Evolutionary conservation across 2,888 invertebrate species (phyloP), one percentile per base, ranked within the genome.

Genomic region (Megastigmus dorsalis): DNA sequence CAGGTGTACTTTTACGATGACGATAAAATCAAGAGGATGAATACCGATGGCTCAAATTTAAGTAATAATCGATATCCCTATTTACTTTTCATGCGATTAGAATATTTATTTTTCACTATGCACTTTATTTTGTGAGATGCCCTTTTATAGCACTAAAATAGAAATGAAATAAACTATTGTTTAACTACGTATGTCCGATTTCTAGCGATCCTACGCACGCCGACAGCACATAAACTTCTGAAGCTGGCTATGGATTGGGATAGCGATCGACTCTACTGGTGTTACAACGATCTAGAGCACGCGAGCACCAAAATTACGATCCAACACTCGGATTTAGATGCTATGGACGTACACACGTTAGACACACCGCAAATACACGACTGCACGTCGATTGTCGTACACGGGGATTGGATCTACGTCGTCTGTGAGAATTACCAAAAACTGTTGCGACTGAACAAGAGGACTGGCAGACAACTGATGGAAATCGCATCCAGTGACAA

Each of bases 1-100:
- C 60, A 62, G 30, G 45, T 62, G 13, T 62, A 45, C 30, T 62
- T 62, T 5, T 45, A 20, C 18, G 60, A 62, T 13, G 45, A 45
- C 33, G 45, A 9, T 1, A 15, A 3, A 9, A 45, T 62, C 10
- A 62, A 62, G 18, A 28, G 60, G 30, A 30, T 45, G 10, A 62
- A 45, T 5, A 10, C 60, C 18, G 60, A 62, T 20, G 60, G 60
- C 30, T 30, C 60, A 30, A 45, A 45, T 30, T 5, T 62, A 5
- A 30, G 60, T 62, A 18, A 18, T 43, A n/a, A 33, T 7, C 9
- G 3, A 4, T 1, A 2, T 41, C 38, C 1, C n/a, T 13, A n/a
- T 15, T 5, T 5, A 13, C 28, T 30, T 6, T n/a, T n/a, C n/a
- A n/a, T n/a, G n/a, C n/a, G n/a, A n/a, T n/a, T n/a, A n/a, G n/a